Conservation (phyloP, 2,888 invertebrate genomes). For the Salticus scenicus region DNA sequence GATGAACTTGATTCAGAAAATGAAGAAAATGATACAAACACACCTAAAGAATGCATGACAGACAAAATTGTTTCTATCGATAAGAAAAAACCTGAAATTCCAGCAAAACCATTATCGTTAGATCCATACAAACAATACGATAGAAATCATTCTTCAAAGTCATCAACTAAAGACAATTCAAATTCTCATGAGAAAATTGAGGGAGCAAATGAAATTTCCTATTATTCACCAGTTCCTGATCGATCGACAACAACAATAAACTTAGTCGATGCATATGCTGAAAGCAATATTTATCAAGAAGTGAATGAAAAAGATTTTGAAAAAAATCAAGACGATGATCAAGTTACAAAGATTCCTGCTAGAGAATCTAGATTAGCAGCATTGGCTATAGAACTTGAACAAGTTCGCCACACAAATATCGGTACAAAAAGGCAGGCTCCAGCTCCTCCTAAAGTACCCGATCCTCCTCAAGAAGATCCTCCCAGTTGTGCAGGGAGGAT, state of each 20-base stretch:
- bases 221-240: slow-evolving; percentile 33
- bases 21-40: not conserved
- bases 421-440: slow-evolving; percentile 71
- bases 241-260: slow-evolving; percentile 27
- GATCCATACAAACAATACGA: not conserved
- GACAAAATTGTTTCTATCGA: not conserved
- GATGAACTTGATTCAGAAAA: not conserved
- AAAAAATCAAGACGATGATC: slow-evolving; percentile 17
- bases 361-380: slow-evolving; percentile 65
- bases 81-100: slow-evolving; percentile 51
- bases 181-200: slow-evolving; percentile 5
- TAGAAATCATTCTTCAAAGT: not conserved
- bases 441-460: slow-evolving; percentile 68
- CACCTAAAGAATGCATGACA: not conserved
- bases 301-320: slow-evolving; percentile 16
- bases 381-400: slow-evolving; percentile 64
- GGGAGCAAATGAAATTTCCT: slow-evolving; percentile 1
- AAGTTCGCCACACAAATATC: slow-evolving; percentile 59
- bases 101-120: slow-evolving; percentile 37
- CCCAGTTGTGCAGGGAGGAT: slow-evolving; percentile 43
- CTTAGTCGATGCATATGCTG: slow-evolving; percentile 52
- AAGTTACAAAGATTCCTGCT: slow-evolving; percentile 23
- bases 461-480: slow-evolving; percentile 59
- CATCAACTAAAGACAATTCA: not conserved
- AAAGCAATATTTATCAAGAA: slow-evolving; percentile 65